Conservation (phyloP, 2,888 invertebrate genomes). For the Laspeyria flexula region DNA sequence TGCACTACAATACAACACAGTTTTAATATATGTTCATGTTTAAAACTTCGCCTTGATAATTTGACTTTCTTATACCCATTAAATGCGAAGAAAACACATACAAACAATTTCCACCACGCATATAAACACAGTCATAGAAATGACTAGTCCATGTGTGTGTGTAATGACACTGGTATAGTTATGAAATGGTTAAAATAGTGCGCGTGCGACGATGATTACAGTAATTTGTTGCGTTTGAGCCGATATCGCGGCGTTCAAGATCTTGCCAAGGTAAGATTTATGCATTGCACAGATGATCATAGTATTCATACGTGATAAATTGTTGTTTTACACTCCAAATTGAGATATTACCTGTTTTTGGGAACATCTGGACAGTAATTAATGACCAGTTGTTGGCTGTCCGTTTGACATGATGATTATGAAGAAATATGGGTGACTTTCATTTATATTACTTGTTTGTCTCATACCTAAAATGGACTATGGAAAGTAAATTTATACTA, state of each 20-base stretch:
- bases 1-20: no score
- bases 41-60: no score
- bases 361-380: conserved; percentile 38
- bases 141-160: conserved; percentile 26
- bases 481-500: no score
- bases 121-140: conserved; percentile 22
- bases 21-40: no score
- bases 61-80: no score
- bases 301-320: conserved; percentile 45
- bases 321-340: conserved; percentile 37
- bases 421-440: conserved; percentile 28
- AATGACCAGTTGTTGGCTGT: conserved; percentile 30
- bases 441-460: conserved; percentile 11
- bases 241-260: conserved; percentile 56
- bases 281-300: conserved; percentile 43
- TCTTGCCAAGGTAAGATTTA: conserved; percentile 56
- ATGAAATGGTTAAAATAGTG: conserved; percentile 59
- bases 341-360: conserved; percentile 43
- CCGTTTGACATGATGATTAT: conserved; percentile 30
- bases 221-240: conserved; percentile 60
- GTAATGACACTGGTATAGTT: conserved; percentile 54
- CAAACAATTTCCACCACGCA: conserved; percentile 9
- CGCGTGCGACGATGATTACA: conserved; percentile 61
- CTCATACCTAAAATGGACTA: neutral
- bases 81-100: no score